These are phyloP conservation scores for Dromococcyx pavoninus DNA, from an alignment of 2,797 vertebrate genomes.

Conservation along the genomic window DNA sequence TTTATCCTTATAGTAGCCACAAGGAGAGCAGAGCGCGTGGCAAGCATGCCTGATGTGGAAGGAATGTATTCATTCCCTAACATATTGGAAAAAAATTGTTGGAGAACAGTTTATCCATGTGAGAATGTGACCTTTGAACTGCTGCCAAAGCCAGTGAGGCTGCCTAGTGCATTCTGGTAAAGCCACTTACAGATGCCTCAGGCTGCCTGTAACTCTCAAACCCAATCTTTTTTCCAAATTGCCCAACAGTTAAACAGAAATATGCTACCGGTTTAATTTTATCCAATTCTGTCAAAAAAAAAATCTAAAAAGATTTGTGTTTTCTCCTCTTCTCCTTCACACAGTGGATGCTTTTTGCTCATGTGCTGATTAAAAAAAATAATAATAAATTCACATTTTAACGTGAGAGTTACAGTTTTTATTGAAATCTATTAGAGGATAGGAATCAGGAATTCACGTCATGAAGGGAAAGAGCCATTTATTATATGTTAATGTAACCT, in stretches of 20 bases:
- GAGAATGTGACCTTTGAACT: conserved; percentile 58
- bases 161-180: conserved; percentile 39
- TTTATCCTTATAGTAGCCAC: conserved; percentile 37
- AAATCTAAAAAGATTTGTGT: not conserved
- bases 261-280: not conserved
- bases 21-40: conserved; percentile 41
- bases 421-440: not conserved
- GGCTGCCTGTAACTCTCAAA: not conserved
- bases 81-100: conserved; percentile 45
- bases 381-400: not conserved
- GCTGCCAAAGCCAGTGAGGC: conserved; percentile 31
- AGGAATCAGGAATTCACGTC: not conserved
- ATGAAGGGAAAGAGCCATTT: not conserved
- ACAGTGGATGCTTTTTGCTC: not conserved
- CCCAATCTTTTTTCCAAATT: not conserved
- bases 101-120: conserved; percentile 43
- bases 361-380: not conserved
- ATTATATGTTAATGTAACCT: not conserved
- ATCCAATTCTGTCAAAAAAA: not conserved
- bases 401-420: not conserved
- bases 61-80: conserved; percentile 45
- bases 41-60: conserved; percentile 56
- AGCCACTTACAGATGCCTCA: conserved; percentile 17
- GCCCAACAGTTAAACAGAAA: not conserved
- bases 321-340: not conserved